These are phyloP conservation scores for Coleophora flavipennella DNA, from an alignment of 2,888 invertebrate genomes.

Conservation along the genomic window DNA sequence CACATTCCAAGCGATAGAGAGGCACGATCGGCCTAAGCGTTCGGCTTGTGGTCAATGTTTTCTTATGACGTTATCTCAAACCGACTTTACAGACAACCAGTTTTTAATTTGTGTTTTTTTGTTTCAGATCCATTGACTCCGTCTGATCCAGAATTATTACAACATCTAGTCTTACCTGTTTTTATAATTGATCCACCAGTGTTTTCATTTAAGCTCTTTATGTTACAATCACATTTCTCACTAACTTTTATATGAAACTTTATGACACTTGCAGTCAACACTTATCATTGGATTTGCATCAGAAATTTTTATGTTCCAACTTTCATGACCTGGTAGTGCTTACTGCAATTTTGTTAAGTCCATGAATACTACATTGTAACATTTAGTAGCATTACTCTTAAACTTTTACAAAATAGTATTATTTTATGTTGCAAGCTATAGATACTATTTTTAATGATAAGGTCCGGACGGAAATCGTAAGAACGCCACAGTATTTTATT, in stretches of 20 bases:
- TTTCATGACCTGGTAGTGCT: slow-evolving; percentile 39
- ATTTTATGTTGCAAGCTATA: slow-evolving; percentile 13
- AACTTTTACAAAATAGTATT: no score
- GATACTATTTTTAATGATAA: slow-evolving; percentile 29
- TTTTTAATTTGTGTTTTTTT: slow-evolving; percentile 22
- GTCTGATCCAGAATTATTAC: slow-evolving; percentile 31
- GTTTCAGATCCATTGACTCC: slow-evolving; percentile 54
- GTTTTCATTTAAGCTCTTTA: slow-evolving; percentile 25
- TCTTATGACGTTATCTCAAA: no score
- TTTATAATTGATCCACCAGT: slow-evolving; percentile 25
- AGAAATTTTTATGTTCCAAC: slow-evolving; percentile 9
- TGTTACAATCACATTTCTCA: slow-evolving; percentile 30
- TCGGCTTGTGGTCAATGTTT: no score
- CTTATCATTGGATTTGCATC: slow-evolving; percentile 32
- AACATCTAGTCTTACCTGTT: slow-evolving; percentile 16
- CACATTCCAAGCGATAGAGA: no score
- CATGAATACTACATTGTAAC: slow-evolving; percentile 17
- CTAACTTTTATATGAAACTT: slow-evolving; percentile 24
- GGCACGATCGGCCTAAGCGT: no score
- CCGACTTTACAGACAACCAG: no score
- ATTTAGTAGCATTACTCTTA: slow-evolving; percentile 4
- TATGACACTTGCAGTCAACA: slow-evolving; percentile 41
- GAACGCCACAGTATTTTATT: slow-evolving; percentile 44
- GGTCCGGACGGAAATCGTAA: slow-evolving; percentile 48
- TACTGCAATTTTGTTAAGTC: slow-evolving; percentile 45